Evolutionary conservation across 2,113 vertebrate genomes (phyloP).

Genomic region (Triplophysa rosa): DNA sequence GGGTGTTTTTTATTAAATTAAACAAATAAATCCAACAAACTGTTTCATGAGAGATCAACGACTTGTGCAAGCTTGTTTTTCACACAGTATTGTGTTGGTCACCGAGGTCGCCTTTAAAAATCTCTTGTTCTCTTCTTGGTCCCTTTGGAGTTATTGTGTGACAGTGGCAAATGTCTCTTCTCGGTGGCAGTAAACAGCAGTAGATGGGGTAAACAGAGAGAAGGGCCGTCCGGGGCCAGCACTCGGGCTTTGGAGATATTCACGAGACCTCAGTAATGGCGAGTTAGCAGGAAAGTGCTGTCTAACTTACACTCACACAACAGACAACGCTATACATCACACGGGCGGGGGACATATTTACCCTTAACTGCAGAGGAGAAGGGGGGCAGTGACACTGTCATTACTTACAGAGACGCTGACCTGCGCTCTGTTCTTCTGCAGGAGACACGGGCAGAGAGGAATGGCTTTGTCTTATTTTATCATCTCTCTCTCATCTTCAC

Average conservation of each 20-base stretch:
- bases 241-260: constrained; percentile 35
- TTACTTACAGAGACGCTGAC: neutral
- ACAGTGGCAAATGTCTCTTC: constrained; percentile 58
- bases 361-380: constrained; percentile 39
- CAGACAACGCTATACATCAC: constrained; percentile 50
- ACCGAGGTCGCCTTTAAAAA: neutral
- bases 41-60: no score
- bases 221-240: constrained; percentile 42
- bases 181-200: constrained; percentile 59
- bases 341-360: constrained; percentile 47
- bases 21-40: no score
- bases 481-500: constrained; percentile 13
- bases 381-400: neutral
- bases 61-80: no score
- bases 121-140: neutral
- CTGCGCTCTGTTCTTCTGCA: neutral
- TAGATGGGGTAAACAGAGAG: constrained; percentile 53
- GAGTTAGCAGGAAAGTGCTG: constrained; percentile 53
- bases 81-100: neutral
- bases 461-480: constrained; percentile 24
- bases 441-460: neutral
- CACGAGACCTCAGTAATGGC: constrained; percentile 34
- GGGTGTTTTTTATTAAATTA: no score
- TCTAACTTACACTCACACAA: constrained; percentile 52
- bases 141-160: neutral